These are phyloP conservation scores for Luscinia luscinia DNA, from an alignment of 2,797 vertebrate genomes.

Conservation along the genomic window DNA sequence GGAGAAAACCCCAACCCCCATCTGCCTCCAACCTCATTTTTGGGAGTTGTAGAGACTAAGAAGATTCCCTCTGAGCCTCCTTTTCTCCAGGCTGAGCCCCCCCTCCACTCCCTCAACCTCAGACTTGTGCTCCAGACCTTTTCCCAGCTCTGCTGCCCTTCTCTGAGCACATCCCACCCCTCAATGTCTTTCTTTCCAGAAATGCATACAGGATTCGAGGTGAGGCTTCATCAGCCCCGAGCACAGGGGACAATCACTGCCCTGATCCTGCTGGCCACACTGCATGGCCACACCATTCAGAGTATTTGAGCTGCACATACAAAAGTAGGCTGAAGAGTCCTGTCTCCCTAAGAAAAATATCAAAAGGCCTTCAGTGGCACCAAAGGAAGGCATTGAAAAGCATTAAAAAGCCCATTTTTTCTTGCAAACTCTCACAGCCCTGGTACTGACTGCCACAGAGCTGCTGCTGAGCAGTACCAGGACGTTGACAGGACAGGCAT, in stretches of 20 bases:
- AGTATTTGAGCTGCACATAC: neutral
- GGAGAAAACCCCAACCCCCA: accelerated
- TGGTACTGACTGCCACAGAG: slow-evolving; percentile 30
- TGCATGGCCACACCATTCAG: neutral
- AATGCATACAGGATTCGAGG: neutral
- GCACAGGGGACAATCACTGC: neutral
- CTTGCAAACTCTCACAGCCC: neutral
- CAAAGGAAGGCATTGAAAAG: neutral
- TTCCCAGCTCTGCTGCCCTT: neutral
- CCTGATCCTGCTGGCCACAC: neutral
- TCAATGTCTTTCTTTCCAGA: neutral
- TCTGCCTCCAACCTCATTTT: neutral
- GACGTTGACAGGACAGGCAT: accelerated
- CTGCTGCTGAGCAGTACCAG: neutral
- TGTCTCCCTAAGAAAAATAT: neutral
- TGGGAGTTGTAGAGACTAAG: neutral
- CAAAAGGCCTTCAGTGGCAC: neutral
- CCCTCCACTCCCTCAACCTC: neutral
- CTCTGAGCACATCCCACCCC: neutral
- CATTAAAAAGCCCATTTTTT: neutral
- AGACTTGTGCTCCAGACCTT: neutral
- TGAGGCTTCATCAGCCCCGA: neutral
- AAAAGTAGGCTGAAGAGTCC: neutral
- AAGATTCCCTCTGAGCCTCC: neutral
- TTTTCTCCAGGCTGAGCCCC: neutral